Evolutionary conservation across 2,888 invertebrate genomes (phyloP).

Genomic region (Xestia rhomboidea): DNA sequence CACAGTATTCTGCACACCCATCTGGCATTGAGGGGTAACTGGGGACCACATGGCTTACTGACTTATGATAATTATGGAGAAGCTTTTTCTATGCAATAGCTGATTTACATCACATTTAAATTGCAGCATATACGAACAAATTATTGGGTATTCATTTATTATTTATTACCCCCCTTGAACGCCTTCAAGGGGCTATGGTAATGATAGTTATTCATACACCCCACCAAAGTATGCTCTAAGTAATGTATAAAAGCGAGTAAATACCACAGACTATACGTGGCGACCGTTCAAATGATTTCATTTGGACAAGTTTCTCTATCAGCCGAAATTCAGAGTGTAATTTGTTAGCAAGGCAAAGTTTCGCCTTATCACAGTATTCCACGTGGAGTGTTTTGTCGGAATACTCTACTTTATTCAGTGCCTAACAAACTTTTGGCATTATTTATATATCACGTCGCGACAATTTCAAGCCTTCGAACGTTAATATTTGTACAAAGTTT

Average conservation of each 20-base stretch:
- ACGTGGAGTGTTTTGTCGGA: conserved; percentile 88
- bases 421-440: conserved; percentile 62
- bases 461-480: conserved; percentile 42
- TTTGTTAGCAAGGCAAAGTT: conserved; percentile 88
- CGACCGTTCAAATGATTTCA: conserved; percentile 84
- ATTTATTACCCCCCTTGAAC: too few species aligned
- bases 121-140: background rate
- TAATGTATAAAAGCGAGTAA: conserved; percentile 57
- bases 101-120: background rate
- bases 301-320: conserved; percentile 88
- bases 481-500: conserved; percentile 50
- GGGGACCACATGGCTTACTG: conserved; percentile 26
- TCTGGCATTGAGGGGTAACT: conserved; percentile 18
- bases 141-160: background rate
- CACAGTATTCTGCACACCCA: background rate
- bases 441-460: conserved; percentile 61
- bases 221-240: conserved; percentile 5
- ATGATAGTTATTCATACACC: conserved; percentile 1
- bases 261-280: conserved; percentile 37
- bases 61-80: background rate
- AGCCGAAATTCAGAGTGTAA: conserved; percentile 87
- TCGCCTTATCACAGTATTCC: conserved; percentile 88
- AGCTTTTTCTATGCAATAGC: background rate
- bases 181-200: background rate
- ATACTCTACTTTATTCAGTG: conserved; percentile 84